Evolutionary conservation across 2,888 invertebrate species (phyloP).

Genomic region (Alviniconcha strummeri): DNA sequence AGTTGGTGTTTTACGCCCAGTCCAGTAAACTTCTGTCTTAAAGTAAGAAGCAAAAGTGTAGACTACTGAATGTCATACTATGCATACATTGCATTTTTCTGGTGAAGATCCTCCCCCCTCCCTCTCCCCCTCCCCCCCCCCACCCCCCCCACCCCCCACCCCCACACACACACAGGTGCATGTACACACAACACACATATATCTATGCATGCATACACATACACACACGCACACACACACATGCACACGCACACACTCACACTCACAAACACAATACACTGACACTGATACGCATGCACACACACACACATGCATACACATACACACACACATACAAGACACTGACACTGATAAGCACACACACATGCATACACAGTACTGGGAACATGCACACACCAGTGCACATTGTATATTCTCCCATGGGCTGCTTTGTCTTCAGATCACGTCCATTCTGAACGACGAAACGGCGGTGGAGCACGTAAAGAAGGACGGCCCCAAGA

Average conservation of each 20-base stretch:
- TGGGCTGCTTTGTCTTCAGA: slow-evolving; percentile 44
- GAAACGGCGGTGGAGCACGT: slow-evolving; percentile 82
- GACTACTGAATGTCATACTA: too few relatives aligned
- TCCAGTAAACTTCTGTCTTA: too few relatives aligned
- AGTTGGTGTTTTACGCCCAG: too few relatives aligned
- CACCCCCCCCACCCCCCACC: background rate
- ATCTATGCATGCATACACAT: background rate
- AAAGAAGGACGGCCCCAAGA: slow-evolving; percentile 79
- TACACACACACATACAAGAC: background rate
- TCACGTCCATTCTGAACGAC: slow-evolving; percentile 70
- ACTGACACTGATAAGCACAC: background rate
- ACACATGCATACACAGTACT: background rate
- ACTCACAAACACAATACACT: background rate
- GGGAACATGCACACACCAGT: background rate
- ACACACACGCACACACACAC: background rate
- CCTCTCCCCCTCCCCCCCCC: too few relatives aligned
- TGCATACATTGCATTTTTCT: too few relatives aligned
- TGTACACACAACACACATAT: background rate
- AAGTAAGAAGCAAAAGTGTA: too few relatives aligned
- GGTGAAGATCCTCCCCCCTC: too few relatives aligned
- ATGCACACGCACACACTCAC: background rate
- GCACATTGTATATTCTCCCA: background rate
- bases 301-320: background rate
- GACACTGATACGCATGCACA: background rate
- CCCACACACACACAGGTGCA: background rate